Evolutionary conservation across 2,888 invertebrate genomes (phyloP).

Genomic region (Endotricha flammealis): DNA sequence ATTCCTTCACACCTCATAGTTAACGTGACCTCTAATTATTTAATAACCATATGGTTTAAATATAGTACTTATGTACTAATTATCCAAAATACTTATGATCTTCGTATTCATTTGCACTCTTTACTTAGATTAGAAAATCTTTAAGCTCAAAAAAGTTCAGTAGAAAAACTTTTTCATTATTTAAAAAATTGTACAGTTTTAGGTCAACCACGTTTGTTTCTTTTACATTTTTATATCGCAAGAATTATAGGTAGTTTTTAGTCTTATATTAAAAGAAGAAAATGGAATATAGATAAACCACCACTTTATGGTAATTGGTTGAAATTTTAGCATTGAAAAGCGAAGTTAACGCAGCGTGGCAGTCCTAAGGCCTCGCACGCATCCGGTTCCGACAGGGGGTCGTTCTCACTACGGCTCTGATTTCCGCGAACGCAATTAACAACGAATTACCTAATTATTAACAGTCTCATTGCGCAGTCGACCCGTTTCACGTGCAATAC

Average conservation of each 20-base stretch:
- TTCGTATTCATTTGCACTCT: too few species aligned
- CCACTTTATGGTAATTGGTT: neutral
- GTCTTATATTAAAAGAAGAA: too few species aligned
- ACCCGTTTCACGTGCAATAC: slow-evolving; percentile 30
- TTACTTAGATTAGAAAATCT: too few species aligned
- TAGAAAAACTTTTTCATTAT: too few species aligned
- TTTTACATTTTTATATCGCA: too few species aligned
- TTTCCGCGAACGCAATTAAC: slow-evolving; percentile 51
- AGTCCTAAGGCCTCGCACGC: slow-evolving; percentile 53
- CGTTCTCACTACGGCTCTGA: slow-evolving; percentile 51
- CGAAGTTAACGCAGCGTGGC: slow-evolving; percentile 29
- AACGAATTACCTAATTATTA: slow-evolving; percentile 47
- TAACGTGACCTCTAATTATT: slow-evolving; percentile 34
- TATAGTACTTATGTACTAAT: too few species aligned
- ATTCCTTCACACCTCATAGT: slow-evolving; percentile 35
- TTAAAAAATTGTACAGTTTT: too few species aligned
- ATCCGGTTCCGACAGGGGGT: slow-evolving; percentile 66
- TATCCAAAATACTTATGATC: too few species aligned
- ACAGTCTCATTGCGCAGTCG: slow-evolving; percentile 39
- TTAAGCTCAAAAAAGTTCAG: too few species aligned
- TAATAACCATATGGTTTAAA: slow-evolving; percentile 2
- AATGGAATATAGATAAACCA: too few species aligned
- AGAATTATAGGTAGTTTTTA: too few species aligned
- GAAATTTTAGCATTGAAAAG: slow-evolving; percentile 13
- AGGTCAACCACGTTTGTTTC: too few species aligned